Evolutionary conservation across 2,888 invertebrate species (phyloP).

Genomic region (Ctena decussata): DNA sequence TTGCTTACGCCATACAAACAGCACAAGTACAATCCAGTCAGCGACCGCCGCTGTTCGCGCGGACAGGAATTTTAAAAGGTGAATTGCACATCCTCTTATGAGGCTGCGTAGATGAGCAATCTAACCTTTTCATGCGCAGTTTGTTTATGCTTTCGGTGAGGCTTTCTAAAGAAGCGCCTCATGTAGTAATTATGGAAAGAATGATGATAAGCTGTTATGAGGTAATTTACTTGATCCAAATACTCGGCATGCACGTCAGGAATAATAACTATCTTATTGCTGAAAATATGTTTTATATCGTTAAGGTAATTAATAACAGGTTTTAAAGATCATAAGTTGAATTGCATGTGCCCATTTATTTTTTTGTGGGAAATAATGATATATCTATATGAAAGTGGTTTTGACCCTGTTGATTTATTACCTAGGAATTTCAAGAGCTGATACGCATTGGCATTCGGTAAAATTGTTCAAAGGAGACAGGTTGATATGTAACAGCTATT

Average conservation of each 20-base stretch:
- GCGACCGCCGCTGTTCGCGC: too few relatives aligned
- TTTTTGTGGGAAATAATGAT: neutral
- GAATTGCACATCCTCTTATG: too few relatives aligned
- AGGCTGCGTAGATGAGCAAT: too few relatives aligned
- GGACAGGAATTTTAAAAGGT: too few relatives aligned
- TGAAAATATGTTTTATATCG: neutral
- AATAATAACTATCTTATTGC: neutral
- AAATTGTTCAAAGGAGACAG: too few relatives aligned
- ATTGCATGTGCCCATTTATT: neutral
- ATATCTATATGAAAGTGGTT: neutral
- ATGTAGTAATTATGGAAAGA: conserved; percentile 1
- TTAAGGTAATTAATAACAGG: neutral
- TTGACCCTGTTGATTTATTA: neutral
- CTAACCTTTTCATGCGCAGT: too few relatives aligned
- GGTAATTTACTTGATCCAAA: neutral
- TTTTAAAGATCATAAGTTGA: conserved; percentile 1
- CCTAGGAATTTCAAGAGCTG: neutral
- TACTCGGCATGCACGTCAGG: neutral
- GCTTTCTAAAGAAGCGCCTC: too few relatives aligned
- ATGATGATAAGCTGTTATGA: conserved; percentile 6
- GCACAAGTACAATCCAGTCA: too few relatives aligned
- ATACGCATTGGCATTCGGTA: neutral
- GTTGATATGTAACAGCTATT: too few relatives aligned
- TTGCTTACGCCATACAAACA: too few relatives aligned
- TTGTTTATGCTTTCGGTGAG: too few relatives aligned